Conservation (phyloP, 2,113 vertebrate species). For the Cephalopterus ornatus region DNA sequence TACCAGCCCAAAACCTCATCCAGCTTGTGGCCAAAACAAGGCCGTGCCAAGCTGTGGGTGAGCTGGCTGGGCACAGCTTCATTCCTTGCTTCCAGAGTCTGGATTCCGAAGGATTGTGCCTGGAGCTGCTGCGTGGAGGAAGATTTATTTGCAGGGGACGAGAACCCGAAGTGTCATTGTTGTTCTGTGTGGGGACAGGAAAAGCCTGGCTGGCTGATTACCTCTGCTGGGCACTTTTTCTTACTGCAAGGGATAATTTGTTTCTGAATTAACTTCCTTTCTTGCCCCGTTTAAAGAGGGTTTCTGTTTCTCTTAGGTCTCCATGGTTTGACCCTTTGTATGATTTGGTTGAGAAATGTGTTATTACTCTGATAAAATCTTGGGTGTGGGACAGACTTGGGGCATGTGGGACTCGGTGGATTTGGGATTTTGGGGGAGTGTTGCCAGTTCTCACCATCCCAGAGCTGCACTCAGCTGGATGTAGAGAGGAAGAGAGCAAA, state of each 20-base stretch:
- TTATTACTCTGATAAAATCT: constrained; percentile 35
- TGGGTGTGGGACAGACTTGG: constrained; percentile 1
- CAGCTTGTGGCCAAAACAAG: neutral
- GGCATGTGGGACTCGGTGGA: neutral
- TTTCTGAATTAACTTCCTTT: constrained; percentile 50
- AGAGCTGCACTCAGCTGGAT: neutral
- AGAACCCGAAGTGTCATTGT: constrained; percentile 49
- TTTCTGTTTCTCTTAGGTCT: constrained; percentile 43
- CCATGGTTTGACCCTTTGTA: constrained; percentile 1
- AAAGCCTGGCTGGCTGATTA: constrained; percentile 48
- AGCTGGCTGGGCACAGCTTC: neutral
- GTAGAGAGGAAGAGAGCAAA: neutral
- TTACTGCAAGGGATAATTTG: constrained; percentile 48
- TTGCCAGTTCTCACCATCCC: neutral
- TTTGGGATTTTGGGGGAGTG: neutral
- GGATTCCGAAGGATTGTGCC: neutral
- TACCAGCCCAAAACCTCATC: neutral
- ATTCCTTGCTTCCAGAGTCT: neutral
- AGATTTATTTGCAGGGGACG: constrained; percentile 34
- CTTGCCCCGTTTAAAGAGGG: neutral
- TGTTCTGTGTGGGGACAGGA: constrained; percentile 22
- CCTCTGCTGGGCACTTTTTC: constrained; percentile 45
- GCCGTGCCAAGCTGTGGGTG: neutral
- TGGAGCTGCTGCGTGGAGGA: neutral
- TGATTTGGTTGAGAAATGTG: constrained; percentile 17